Percentiles rank a stretch among this genome's conserved stretches.
Evolutionary conservation across 2,888 invertebrate species (phyloP).

Genomic region (Diplolepis rosae): DNA sequence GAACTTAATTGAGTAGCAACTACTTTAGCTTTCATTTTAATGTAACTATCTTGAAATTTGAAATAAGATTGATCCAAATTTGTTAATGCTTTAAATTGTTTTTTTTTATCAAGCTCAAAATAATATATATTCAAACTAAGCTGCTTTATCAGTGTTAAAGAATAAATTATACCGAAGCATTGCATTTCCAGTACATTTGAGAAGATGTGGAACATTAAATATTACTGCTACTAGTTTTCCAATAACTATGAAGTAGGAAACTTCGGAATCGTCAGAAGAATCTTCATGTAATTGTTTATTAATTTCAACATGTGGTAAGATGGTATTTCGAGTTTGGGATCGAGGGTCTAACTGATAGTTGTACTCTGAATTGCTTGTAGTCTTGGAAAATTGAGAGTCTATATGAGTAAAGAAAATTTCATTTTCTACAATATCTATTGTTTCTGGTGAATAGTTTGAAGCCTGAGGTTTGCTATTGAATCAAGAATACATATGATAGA

Average conservation of each 20-base stretch:
- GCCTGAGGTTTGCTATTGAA: too few species aligned
- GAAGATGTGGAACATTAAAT: neutral
- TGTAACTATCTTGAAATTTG: neutral
- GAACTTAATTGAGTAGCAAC: neutral
- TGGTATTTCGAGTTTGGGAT: neutral
- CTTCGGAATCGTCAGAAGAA: too few species aligned
- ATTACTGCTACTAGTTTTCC: neutral
- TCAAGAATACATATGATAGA: neutral
- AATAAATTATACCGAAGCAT: neutral
- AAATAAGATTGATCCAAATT: neutral
- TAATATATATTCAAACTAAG: too few species aligned
- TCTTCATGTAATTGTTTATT: too few species aligned
- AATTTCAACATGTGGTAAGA: too few species aligned
- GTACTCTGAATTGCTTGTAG: too few species aligned
- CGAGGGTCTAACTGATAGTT: too few species aligned
- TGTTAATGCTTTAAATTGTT: neutral
- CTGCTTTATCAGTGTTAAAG: neutral
- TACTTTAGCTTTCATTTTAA: neutral
- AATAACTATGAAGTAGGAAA: neutral
- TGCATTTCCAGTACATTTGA: neutral
- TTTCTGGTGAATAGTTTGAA: too few species aligned
- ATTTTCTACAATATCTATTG: too few species aligned
- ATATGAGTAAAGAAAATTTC: too few species aligned
- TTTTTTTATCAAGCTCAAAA: neutral
- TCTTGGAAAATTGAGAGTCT: neutral